phyloP scores from a whole-genome alignment of 1,140 invertebrate species.

The Panagrolaimus sp. region DNA sequence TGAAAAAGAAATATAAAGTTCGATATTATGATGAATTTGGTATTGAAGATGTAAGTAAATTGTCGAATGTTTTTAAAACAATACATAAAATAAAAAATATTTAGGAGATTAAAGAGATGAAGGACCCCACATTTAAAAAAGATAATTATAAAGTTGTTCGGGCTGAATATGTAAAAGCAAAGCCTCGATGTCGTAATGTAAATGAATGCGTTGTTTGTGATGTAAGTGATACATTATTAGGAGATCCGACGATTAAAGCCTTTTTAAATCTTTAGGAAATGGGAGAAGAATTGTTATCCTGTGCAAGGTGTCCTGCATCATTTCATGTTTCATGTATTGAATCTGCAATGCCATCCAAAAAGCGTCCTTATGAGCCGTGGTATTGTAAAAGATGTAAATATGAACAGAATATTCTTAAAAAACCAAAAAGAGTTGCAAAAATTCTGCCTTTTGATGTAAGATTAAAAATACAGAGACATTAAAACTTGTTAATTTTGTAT shows the following conservation, averaged over 20 bases:
- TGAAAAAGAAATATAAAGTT: constrained; percentile 6
- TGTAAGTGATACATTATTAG: neutral
- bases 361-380: neutral
- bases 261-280: neutral
- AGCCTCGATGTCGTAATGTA: neutral
- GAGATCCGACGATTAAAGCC: neutral
- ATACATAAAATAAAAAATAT: neutral
- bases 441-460: constrained; percentile 11
- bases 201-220: constrained; percentile 8
- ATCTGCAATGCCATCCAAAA: neutral
- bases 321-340: constrained; percentile 4
- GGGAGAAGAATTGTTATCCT: neutral
- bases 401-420: constrained; percentile 9
- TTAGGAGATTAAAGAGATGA: constrained; percentile 9
- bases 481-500: neutral
- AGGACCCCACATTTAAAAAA: constrained; percentile 4
- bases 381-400: constrained; percentile 11
- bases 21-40: constrained; percentile 16
- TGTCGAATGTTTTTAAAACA: neutral
- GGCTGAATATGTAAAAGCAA: constrained; percentile 5
- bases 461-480: neutral
- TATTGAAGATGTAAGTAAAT: constrained; percentile 4
- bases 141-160: neutral
- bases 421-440: neutral
- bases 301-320: neutral